Evolutionary conservation across 2,113 vertebrate species (phyloP).

Genomic region (Dicentrarchus labrax): DNA sequence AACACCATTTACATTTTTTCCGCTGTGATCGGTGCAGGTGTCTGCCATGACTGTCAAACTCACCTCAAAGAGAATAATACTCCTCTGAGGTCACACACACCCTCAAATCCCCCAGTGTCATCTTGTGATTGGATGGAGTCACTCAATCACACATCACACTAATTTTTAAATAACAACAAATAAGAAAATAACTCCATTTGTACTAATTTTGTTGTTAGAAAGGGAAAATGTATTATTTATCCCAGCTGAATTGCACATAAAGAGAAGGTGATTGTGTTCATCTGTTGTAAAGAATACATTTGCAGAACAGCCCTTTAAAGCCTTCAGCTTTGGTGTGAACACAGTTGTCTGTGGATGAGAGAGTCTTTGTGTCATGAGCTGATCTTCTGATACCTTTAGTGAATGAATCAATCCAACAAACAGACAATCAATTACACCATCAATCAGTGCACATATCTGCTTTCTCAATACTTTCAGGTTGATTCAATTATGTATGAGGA

Average conservation of each 20-base stretch:
- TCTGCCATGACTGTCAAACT: constrained; percentile 63
- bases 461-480: constrained; percentile 1
- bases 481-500: background rate
- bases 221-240: background rate
- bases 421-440: background rate
- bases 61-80: constrained; percentile 64
- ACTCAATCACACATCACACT: constrained; percentile 1
- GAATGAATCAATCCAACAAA: background rate
- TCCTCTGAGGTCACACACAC: constrained; percentile 29
- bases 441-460: background rate
- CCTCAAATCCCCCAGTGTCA: background rate
- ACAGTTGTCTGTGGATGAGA: background rate
- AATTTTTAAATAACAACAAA: constrained; percentile 2
- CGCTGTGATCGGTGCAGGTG: constrained; percentile 73
- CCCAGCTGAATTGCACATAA: background rate
- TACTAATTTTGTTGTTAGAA: background rate
- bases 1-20: constrained; percentile 48
- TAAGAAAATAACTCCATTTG: background rate
- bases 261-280: background rate
- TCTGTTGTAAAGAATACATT: background rate
- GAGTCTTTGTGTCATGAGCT: background rate
- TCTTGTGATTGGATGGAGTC: constrained; percentile 21
- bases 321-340: background rate
- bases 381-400: background rate
- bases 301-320: constrained; percentile 8